Percentiles rank a stretch among this genome's conserved stretches.
These are phyloP conservation scores for Cariama cristata DNA, from an alignment of 2,113 vertebrate genomes.

Conservation along the genomic window DNA sequence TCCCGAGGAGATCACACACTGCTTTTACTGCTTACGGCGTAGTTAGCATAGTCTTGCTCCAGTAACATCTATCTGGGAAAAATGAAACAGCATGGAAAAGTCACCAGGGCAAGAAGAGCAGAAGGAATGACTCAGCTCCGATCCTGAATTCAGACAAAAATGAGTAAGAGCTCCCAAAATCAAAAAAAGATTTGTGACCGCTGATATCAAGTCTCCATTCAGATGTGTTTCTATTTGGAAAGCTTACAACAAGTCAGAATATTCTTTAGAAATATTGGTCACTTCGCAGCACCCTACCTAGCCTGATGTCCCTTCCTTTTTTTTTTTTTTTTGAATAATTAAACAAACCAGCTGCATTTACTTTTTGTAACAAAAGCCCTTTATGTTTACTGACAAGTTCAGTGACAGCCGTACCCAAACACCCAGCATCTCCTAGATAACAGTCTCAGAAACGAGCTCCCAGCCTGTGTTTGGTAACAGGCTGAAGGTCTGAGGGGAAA, in stretches of 20 bases:
- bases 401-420: neutral
- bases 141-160: constrained; percentile 48
- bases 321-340: neutral
- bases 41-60: neutral
- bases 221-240: neutral
- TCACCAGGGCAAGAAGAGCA: constrained; percentile 37
- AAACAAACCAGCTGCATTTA: neutral
- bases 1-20: neutral
- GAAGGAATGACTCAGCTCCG: constrained; percentile 62
- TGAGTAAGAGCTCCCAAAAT: constrained; percentile 63
- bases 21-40: neutral
- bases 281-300: neutral
- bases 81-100: constrained; percentile 56
- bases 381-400: neutral
- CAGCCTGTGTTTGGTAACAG: neutral
- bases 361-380: constrained; percentile 1
- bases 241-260: neutral
- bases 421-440: neutral
- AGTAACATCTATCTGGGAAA: constrained; percentile 24
- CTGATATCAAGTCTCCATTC: constrained; percentile 20
- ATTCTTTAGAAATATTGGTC: neutral
- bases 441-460: neutral
- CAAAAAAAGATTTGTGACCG: neutral
- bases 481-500: neutral
- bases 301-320: neutral